Base-by-base conservation (phyloP, 2,113 vertebrate genomes). In the Cacatua alba region DNA sequence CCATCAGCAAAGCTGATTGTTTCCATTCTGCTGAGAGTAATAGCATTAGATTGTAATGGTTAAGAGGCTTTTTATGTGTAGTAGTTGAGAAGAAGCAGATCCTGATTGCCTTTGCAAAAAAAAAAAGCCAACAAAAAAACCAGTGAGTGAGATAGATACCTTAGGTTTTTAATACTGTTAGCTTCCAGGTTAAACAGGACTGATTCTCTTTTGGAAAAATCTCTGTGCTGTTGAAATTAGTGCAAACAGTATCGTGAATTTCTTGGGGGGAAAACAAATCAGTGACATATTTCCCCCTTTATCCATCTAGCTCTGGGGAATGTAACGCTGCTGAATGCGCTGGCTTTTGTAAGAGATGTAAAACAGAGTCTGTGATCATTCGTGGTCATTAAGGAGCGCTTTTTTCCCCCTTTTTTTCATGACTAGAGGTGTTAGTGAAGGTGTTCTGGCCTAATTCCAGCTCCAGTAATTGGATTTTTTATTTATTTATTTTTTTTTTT, bases 371-470 rank as follows among this genome's bases (percentile, higher is more conserved):
- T 94, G 82, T 91, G 94, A 95, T 96, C 95, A 84, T 91, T 96
- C 93, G 72, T 41, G 90, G 96, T 96, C 94, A 92, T 92, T 96
- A 96, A 91, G 83, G 77, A 92, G 84, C n/a, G 37, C n/a, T 29
- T 71, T 80, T 72, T 80, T 81, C 35, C 41, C 35, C 41, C 49
- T 11, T 19, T 48, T 82, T 94, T 91, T 78, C 92, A 92, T 90
- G 95, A 96, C 81, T 93, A 95, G 94, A 96, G 92, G 96, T 95
- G 95, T 96, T 96, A 96, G 86, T 92, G 95, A 95, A 95, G 95
- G 95, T 96, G 96, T 93, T 93, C 86, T 96, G 95, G 95, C 90
- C 60, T 86, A 90, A 86, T 90, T 96, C 95, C 95, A 96, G 62
- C 16, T 28, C 39, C 14, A 7, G 92, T 90, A 96, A 97, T 94